Conservation (phyloP, 2,113 vertebrate species). For the Rhinolophus sinicus region DNA sequence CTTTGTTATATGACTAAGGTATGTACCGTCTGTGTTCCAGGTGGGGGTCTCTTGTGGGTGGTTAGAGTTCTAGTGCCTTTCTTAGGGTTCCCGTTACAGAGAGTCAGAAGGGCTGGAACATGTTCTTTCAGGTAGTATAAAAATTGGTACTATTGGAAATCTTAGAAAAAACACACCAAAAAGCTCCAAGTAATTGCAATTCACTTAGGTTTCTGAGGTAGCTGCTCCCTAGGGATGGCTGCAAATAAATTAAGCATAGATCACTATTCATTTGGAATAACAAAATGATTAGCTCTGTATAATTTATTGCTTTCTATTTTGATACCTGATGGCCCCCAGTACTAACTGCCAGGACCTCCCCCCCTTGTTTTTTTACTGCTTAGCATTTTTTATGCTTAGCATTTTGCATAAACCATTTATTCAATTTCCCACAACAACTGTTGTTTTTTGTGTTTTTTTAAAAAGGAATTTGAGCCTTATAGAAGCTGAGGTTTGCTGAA, state of each 20-base stretch:
- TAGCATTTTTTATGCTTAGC: not conserved
- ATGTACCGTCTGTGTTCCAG: constrained; percentile 41
- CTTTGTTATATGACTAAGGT: constrained; percentile 73
- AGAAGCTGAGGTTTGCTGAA: constrained; percentile 62
- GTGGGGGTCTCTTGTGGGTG: constrained; percentile 37
- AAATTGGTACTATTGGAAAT: constrained; percentile 40
- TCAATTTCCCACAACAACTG: constrained; percentile 39
- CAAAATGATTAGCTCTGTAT: constrained; percentile 39
- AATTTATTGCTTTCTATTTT: constrained; percentile 57
- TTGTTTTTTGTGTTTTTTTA: not conserved
- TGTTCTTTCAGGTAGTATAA: constrained; percentile 42
- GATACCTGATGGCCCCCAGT: not conserved
- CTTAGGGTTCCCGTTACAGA: not conserved
- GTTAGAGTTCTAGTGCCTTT: constrained; percentile 38
- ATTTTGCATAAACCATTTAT: constrained; percentile 60
- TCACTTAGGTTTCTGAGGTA: constrained; percentile 61
- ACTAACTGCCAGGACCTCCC: not conserved
- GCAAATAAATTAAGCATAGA: constrained; percentile 56
- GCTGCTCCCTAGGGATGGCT: constrained; percentile 52
- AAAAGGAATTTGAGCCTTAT: constrained; percentile 48
- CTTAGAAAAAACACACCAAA: not conserved
- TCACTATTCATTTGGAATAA: constrained; percentile 46
- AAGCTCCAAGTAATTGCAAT: constrained; percentile 29
- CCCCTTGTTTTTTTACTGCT: not conserved
- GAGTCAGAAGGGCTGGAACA: not conserved